Percentiles rank a stretch among this genome's conserved stretches.
Evolutionary conservation across 35 echinoderm and acorn worm genomes (phyloP).

Genomic region (Ptychodera flava): DNA sequence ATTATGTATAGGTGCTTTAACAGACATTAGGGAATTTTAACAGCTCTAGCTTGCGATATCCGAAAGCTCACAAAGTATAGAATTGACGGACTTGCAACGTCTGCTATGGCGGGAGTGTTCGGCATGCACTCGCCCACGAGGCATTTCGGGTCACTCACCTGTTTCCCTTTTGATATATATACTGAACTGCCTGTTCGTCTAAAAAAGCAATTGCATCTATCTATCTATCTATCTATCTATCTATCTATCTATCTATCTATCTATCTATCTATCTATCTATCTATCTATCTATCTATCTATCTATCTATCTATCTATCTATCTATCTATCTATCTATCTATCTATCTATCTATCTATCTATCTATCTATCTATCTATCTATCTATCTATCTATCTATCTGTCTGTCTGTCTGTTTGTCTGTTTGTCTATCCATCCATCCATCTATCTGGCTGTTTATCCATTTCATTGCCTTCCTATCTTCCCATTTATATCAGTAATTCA

Average conservation of each 20-base stretch:
- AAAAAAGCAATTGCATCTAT: neutral
- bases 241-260: neutral
- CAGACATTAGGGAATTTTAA: too few relatives aligned
- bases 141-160: too few relatives aligned
- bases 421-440: neutral
- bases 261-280: neutral
- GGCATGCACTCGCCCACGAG: too few relatives aligned
- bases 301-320: neutral
- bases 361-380: neutral
- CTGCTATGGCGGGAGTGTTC: too few relatives aligned
- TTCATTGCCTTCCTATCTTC: too few relatives aligned
- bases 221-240: neutral
- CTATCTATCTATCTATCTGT: neutral
- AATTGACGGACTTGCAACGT: too few relatives aligned
- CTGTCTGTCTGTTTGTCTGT: neutral
- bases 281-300: neutral
- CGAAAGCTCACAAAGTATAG: too few relatives aligned
- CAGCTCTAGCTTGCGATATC: too few relatives aligned
- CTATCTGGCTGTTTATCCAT: neutral
- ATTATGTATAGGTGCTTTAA: too few relatives aligned
- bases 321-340: neutral
- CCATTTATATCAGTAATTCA: too few relatives aligned
- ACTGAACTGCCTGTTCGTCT: too few relatives aligned
- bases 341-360: neutral
- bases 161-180: too few relatives aligned